Evolutionary conservation across 2,888 invertebrate species (phyloP).

Genomic region (Ophion obscuratus): DNA sequence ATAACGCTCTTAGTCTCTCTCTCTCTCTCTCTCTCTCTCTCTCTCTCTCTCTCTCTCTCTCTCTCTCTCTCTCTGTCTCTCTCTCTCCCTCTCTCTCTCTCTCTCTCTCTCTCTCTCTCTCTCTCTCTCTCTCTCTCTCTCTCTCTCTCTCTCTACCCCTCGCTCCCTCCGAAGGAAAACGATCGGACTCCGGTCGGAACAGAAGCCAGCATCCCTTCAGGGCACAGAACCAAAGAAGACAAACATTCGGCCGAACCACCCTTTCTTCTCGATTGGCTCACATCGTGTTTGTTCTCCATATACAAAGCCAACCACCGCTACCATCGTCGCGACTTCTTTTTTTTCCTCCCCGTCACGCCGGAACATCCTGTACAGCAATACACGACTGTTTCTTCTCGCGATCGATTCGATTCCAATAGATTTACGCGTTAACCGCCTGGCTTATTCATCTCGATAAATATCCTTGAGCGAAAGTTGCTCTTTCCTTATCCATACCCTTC

Average conservation of each 20-base stretch:
- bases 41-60: background rate
- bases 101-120: too few relatives aligned
- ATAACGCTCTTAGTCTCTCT: slow-evolving; percentile 40
- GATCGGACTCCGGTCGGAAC: background rate
- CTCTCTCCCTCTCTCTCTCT: too few relatives aligned
- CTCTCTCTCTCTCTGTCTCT: too few relatives aligned
- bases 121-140: too few relatives aligned
- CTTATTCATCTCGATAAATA: slow-evolving; percentile 46
- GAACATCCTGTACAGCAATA: background rate
- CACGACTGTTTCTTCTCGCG: slow-evolving; percentile 11
- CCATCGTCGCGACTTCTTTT: slow-evolving; percentile 37
- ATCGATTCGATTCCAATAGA: slow-evolving; percentile 58
- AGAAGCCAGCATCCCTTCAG: slow-evolving; percentile 72
- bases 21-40: background rate
- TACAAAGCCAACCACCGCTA: slow-evolving; percentile 72
- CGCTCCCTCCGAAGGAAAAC: background rate
- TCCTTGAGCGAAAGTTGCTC: slow-evolving; percentile 15
- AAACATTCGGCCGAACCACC: slow-evolving; percentile 78
- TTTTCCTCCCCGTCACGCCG: slow-evolving; percentile 18
- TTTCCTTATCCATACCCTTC: background rate
- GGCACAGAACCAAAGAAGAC: slow-evolving; percentile 71
- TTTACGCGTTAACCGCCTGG: slow-evolving; percentile 61
- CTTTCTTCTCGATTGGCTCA: slow-evolving; percentile 78
- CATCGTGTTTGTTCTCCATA: slow-evolving; percentile 74
- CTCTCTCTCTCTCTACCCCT: too few relatives aligned